phyloP scores from a whole-genome alignment of 35 echinoderm and acorn worm genomes.

The Apostichopus californicus region DNA sequence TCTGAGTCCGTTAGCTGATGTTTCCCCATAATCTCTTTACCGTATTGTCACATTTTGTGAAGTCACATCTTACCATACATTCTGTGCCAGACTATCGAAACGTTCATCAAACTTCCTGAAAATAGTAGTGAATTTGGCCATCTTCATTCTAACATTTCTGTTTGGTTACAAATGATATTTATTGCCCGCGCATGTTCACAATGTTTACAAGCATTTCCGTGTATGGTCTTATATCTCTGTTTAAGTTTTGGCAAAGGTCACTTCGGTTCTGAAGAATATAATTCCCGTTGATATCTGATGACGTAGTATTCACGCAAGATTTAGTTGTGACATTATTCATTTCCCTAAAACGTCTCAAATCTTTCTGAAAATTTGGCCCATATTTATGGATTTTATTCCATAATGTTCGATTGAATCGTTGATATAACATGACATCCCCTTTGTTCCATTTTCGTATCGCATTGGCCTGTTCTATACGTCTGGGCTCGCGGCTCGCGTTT shows the following conservation, averaged over 20 bases:
- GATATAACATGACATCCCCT: slow-evolving; percentile 11
- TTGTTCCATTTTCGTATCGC: slow-evolving; percentile 23
- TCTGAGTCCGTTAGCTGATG: too few relatives aligned
- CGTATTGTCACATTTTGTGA: too few relatives aligned
- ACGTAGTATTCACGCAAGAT: neutral
- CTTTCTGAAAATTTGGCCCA: slow-evolving; percentile 62
- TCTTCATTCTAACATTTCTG: too few relatives aligned
- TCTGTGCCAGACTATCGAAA: too few relatives aligned
- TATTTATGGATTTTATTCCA: slow-evolving; percentile 26
- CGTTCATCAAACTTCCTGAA: too few relatives aligned
- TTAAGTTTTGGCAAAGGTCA: neutral
- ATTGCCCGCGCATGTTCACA: neutral
- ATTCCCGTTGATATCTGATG: neutral
- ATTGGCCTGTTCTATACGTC: neutral
- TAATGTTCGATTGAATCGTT: slow-evolving; percentile 30
- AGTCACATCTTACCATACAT: too few relatives aligned
- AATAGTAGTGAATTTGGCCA: too few relatives aligned
- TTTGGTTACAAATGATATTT: too few relatives aligned
- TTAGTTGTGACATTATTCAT: neutral
- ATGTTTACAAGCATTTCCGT: neutral
- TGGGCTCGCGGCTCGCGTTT: neutral
- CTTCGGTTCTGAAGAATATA: neutral
- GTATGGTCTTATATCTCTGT: neutral
- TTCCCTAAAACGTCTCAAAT: slow-evolving; percentile 65
- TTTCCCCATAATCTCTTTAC: too few relatives aligned